A percentile compares a stretch with the other conserved stretches of the same genome.
These are phyloP conservation scores for Cotesia congregata DNA, from an alignment of 2,888 invertebrate genomes.

Conservation along the genomic window DNA sequence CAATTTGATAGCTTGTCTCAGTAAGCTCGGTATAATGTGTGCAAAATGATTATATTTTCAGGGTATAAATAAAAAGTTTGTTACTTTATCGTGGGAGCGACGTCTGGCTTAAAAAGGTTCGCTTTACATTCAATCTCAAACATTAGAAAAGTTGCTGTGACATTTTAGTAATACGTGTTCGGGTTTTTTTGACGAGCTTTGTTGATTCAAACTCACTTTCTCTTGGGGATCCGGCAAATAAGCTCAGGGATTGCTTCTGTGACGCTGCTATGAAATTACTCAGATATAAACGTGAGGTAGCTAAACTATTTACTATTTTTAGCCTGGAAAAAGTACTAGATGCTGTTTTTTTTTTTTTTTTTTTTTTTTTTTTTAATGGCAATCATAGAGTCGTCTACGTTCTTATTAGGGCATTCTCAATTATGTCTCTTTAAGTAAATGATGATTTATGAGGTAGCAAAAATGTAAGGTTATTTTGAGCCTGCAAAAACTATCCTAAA, in stretches of 20 bases:
- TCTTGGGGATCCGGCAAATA: neutral
- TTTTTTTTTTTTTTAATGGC: too few species aligned
- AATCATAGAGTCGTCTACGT: neutral
- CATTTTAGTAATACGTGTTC: neutral
- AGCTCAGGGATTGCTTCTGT: neutral
- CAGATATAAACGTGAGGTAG: neutral
- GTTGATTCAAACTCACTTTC: neutral
- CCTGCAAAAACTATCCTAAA: too few species aligned
- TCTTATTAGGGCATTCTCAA: too few species aligned
- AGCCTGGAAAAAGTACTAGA: too few species aligned
- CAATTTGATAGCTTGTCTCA: too few species aligned
- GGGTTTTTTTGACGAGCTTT: neutral
- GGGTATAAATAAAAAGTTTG: neutral
- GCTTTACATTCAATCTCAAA: neutral
- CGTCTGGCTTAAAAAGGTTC: neutral
- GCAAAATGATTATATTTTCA: too few species aligned
- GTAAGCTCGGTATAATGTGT: too few species aligned
- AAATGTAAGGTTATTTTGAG: too few species aligned
- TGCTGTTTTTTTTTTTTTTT: constrained; percentile 1
- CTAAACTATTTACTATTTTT: too few species aligned
- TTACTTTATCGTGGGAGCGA: too few species aligned
- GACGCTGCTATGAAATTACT: neutral
- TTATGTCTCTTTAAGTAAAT: too few species aligned
- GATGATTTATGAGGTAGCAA: too few species aligned
- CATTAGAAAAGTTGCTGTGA: neutral